Conservation (phyloP, 2,113 vertebrate species). For the Ciconia maguari region DNA sequence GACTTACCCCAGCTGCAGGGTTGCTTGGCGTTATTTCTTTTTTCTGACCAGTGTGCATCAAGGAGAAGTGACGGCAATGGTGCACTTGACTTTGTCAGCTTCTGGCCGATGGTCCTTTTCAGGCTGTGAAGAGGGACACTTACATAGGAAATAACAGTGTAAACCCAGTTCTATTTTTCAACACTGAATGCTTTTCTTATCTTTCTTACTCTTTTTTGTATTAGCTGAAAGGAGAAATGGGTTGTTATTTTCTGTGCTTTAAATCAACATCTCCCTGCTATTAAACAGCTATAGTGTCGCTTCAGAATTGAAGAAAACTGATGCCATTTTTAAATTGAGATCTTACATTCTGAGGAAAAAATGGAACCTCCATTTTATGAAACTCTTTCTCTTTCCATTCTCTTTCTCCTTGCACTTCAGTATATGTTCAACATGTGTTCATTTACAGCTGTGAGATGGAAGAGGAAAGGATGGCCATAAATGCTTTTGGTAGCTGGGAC, state of each 20-base stretch:
- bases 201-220: neutral
- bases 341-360: neutral
- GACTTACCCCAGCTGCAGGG: neutral
- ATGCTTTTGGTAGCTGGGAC: neutral
- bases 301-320: neutral
- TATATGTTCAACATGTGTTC: neutral
- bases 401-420: neutral
- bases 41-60: neutral
- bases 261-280: neutral
- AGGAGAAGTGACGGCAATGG: neutral
- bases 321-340: neutral
- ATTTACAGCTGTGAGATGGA: neutral
- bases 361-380: neutral
- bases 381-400: neutral
- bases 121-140: neutral
- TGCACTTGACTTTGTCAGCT: neutral
- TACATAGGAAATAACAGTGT: neutral
- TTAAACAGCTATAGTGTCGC: neutral
- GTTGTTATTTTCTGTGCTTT: neutral
- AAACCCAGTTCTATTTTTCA: neutral
- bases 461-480: neutral
- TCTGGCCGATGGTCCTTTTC: neutral
- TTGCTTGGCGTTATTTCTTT: neutral
- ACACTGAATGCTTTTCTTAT: neutral
- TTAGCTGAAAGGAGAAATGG: neutral